These are phyloP conservation scores for Cavia porcellus DNA, from an alignment of 2,113 vertebrate species.

Conservation along the genomic window DNA sequence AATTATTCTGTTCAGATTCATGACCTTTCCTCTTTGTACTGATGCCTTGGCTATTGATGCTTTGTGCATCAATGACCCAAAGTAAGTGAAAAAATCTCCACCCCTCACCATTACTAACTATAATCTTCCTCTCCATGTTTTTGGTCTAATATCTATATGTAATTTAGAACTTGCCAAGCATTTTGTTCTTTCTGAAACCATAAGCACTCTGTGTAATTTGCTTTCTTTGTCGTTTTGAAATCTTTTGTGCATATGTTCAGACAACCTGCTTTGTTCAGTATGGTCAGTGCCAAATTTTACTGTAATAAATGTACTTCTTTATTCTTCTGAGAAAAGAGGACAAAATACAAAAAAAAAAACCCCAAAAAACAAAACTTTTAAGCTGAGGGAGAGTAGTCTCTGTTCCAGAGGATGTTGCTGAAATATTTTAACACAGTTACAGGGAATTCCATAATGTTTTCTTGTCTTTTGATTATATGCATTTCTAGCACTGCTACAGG, in stretches of 20 bases:
- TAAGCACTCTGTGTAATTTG: slow-evolving; percentile 34
- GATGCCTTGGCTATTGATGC: background rate
- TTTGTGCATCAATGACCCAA: background rate
- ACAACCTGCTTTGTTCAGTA: slow-evolving; percentile 61
- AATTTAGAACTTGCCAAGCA: background rate
- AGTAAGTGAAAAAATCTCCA: slow-evolving; percentile 2
- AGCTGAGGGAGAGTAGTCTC: background rate
- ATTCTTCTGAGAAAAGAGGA: slow-evolving; percentile 35
- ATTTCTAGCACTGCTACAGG: background rate
- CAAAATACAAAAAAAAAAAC: slow-evolving; percentile 4
- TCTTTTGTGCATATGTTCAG: background rate
- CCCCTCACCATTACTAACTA: background rate
- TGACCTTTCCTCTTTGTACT: background rate
- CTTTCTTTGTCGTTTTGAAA: slow-evolving; percentile 67
- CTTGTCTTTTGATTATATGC: background rate
- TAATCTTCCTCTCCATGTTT: background rate
- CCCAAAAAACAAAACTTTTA: background rate
- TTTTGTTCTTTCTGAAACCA: slow-evolving; percentile 31
- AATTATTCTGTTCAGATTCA: background rate
- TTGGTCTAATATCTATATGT: background rate
- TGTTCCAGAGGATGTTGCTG: background rate
- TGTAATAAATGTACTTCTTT: slow-evolving; percentile 50
- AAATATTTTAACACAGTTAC: background rate
- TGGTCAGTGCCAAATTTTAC: slow-evolving; percentile 51
- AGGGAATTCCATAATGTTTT: background rate